Evolutionary conservation across 2,797 vertebrate species (phyloP), one percentile per base, ranked within the genome.

Genomic region (Gymnothorax reevesii): DNA sequence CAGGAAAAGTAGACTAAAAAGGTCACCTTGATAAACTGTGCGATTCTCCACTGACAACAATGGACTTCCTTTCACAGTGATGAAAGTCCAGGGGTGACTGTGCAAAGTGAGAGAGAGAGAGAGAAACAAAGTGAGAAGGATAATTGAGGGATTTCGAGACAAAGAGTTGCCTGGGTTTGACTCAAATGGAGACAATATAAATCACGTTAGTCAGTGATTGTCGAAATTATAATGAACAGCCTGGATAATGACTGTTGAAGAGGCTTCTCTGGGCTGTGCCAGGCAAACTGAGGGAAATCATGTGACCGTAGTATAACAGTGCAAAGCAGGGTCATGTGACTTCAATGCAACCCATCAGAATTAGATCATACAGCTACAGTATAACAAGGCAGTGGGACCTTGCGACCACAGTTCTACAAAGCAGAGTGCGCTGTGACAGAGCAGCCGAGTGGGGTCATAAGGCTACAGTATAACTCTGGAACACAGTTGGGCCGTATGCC

Each of bases 21-120:
- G 64, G 57, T 85, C 95, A 99, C 98, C 98, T 90, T 98, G 97
- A 92, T 99, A 98, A 86, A 96, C 92, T 8, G 97, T 93, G 10
- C 98, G 97, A 90, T 98, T 97, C 94, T 99, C 98, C 15, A 97
- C 96, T 12, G 94, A 97, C 83, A 96, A 95, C 0, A 95, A 94
- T 0, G 93, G 88, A n/a, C 95, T 94, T 60, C 98, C 98, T 93
- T 99, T 99, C 89, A 97, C 93, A 0, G 96, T 97, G 71, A 99
- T 95, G 85, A 99, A 98, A 85, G 97, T 98, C 98, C 98, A 99
- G 0, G 97, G 96, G 89, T 99, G 97, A 82, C 98, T 99, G 91
- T 3, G 71, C 69, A 88, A 25, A 49, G 12, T 82, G 57, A 64
- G 27, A 20, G 52, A 25, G 20, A 10, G 62, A 64, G 62, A 64